phyloP scores from a whole-genome alignment of 2,113 vertebrate species.

The Semicossyphus pulcher region DNA sequence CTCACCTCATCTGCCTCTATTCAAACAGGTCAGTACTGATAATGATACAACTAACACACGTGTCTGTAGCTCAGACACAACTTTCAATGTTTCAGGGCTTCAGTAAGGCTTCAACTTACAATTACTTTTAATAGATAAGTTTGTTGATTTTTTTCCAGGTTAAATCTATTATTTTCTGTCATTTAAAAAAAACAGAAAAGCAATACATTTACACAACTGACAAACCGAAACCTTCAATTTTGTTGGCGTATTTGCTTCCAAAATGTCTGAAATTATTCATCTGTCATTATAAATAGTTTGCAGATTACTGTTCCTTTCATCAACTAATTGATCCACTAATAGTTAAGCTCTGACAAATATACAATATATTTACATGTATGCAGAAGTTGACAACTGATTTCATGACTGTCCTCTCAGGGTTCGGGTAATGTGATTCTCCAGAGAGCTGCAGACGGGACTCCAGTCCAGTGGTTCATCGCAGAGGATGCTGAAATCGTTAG shows the following conservation, averaged over 20 bases:
- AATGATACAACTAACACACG: neutral
- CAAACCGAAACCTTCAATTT: too few species aligned
- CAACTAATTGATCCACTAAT: neutral
- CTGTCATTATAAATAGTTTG: neutral
- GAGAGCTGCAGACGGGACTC: constrained; percentile 86
- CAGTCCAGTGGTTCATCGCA: constrained; percentile 89
- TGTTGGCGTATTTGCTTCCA: neutral
- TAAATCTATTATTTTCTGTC: too few species aligned
- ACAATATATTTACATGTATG: too few species aligned
- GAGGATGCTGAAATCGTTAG: constrained; percentile 89
- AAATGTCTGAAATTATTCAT: neutral
- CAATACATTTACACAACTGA: too few species aligned
- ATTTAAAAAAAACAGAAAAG: too few species aligned
- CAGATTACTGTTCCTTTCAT: neutral
- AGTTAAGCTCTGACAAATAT: too few species aligned
- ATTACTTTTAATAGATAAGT: too few species aligned
- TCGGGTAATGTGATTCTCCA: constrained; percentile 84
- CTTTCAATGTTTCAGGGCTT: too few species aligned
- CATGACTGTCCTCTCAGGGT: constrained; percentile 69
- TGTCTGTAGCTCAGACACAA: too few species aligned
- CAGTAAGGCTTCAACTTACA: too few species aligned
- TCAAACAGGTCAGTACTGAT: constrained; percentile 73
- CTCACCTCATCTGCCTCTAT: constrained; percentile 72
- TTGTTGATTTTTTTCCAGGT: too few species aligned
- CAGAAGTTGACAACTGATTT: neutral